Evolutionary conservation across 2,888 invertebrate genomes (phyloP), one percentile per base, ranked within the genome.

Genomic region (Hypomecis punctinalis): DNA sequence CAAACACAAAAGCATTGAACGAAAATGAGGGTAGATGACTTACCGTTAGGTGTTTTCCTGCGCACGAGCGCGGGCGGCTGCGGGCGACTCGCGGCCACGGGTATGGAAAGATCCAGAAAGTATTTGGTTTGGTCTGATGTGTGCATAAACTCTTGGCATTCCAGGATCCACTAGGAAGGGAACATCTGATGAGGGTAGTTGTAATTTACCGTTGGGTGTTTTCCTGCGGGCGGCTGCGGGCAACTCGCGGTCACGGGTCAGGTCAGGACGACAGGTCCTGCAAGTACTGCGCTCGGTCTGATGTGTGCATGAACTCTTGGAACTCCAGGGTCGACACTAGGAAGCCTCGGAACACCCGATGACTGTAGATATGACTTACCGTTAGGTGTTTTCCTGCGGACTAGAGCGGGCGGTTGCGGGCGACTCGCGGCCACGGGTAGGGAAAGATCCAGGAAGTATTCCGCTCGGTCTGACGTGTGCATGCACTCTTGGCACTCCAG

Each of bases 201-300:
- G 45, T 0, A 23, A 71, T 80, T 65, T 71, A 93, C 93, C 93
- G 53, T 91, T 91, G 1, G 91, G 88, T 6, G 91, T 89, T 88
- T 93, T 93, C 80, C 94, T 93, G 5, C 94, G 0, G 96, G 96
- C 0, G 96, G 96, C 73, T 96, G 95, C 8, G 96, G 96, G 59
- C 96, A 95, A 71, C 96, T 96, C 3, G 95, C 94, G 52, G 95
- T 95, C 23, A 99, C 96, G 0, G 99, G 98, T 67, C n/a, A n/a
- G n/a, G n/a, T n/a, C n/a, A 99, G 94, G 66, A n/a, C n/a, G 99
- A 99, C 71, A 99, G 94, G 89, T 99, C 99, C 60, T 99, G 94
- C 89, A 99, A 99, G 79, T 97, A 96, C 86, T 99, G 99, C 60
- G 96, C 96, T 10, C 97, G 94, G 78, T 97, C 96, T 0, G 98